Percentiles rank a stretch among this genome's conserved stretches.
These are phyloP conservation scores for Papilio xuthus DNA, from an alignment of 1,140 invertebrate genomes.

Conservation along the genomic window DNA sequence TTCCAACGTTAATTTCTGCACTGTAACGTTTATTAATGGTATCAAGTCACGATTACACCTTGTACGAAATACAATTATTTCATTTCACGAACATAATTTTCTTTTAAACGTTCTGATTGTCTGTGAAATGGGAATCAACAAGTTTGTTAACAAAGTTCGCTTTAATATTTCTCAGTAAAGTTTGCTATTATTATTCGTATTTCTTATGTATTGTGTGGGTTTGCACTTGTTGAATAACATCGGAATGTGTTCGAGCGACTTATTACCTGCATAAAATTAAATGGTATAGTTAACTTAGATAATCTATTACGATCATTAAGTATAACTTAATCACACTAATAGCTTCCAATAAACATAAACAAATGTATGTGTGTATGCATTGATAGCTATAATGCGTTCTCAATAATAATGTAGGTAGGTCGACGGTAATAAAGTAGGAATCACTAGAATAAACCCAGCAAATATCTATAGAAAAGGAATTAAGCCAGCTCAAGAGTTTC, in stretches of 20 bases:
- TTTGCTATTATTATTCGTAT: neutral
- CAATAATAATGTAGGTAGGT: too few relatives aligned
- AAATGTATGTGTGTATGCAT: too few relatives aligned
- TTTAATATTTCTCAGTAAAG: constrained; percentile 19
- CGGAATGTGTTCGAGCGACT: neutral
- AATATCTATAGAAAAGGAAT: too few relatives aligned
- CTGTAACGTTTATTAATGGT: constrained; percentile 22
- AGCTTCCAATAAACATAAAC: too few relatives aligned
- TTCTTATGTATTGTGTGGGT: neutral
- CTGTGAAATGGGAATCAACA: constrained; percentile 30
- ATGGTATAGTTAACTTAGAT: too few relatives aligned
- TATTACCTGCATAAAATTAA: neutral
- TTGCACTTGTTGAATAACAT: constrained; percentile 13
- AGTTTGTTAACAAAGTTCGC: constrained; percentile 17
- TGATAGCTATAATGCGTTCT: too few relatives aligned
- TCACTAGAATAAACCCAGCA: too few relatives aligned
- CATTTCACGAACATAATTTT: constrained; percentile 27
- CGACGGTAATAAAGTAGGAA: too few relatives aligned
- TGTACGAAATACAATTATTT: constrained; percentile 21
- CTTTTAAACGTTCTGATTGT: constrained; percentile 25
- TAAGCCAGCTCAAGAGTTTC: too few relatives aligned
- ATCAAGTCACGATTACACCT: constrained; percentile 29
- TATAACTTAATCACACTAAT: too few relatives aligned
- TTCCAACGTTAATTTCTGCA: constrained; percentile 21
- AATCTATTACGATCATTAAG: too few relatives aligned